Percentiles rank a stretch among this genome's conserved stretches.
Evolutionary conservation across 1,140 invertebrate genomes (phyloP).

Genomic region (Armadillidium nasatum): DNA sequence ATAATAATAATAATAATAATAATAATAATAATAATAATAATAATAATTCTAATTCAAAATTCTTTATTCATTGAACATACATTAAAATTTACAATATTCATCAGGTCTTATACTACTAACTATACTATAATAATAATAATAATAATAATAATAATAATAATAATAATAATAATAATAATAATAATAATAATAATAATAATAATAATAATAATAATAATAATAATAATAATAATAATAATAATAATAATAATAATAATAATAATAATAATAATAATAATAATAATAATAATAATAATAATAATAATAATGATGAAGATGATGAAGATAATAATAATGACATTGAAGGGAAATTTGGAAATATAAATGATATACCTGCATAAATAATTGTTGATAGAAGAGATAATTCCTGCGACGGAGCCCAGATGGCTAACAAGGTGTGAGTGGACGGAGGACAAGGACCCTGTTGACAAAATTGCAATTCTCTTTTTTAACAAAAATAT

Average conservation of each 20-base stretch:
- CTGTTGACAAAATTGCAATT: conserved; percentile 54
- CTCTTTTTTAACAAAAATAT: too few relatives aligned
- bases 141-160: too few relatives aligned
- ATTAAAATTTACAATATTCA: too few relatives aligned
- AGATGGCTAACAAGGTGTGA: conserved; percentile 72
- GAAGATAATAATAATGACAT: not conserved
- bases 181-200: too few relatives aligned
- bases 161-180: too few relatives aligned
- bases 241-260: not conserved
- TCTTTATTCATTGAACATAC: too few relatives aligned
- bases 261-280: not conserved
- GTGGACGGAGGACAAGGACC: conserved; percentile 64
- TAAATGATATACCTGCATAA: conserved; percentile 35
- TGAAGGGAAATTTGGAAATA: not conserved
- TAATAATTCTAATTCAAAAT: too few relatives aligned
- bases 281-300: not conserved
- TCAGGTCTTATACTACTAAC: too few relatives aligned
- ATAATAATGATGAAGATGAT: not conserved
- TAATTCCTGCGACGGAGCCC: conserved; percentile 74
- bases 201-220: too few relatives aligned
- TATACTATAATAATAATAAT: too few relatives aligned
- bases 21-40: not conserved
- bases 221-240: too few relatives aligned
- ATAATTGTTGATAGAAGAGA: conserved; percentile 61
- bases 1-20: not conserved